Evolutionary conservation across 2,888 invertebrate genomes (phyloP), one percentile per base, ranked within the genome.

Genomic region (Neocrepidodera transversa): DNA sequence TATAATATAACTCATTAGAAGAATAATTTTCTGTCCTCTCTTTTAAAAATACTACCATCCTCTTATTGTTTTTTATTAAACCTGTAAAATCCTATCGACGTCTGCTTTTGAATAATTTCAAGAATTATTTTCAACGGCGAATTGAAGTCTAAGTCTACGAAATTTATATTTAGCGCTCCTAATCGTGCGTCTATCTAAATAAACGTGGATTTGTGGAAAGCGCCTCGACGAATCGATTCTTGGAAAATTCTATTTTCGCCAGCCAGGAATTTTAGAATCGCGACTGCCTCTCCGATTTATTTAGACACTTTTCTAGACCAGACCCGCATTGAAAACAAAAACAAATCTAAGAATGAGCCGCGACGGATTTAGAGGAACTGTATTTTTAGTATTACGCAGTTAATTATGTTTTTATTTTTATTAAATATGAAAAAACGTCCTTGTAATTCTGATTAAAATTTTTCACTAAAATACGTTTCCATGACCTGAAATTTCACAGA

Each of bases 91-190:
- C n/a, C n/a, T n/a, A n/a, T n/a, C n/a, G n/a, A n/a, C n/a, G n/a
- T n/a, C n/a, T n/a, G n/a, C n/a, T n/a, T n/a, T n/a, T n/a, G n/a
- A n/a, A n/a, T n/a, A n/a, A n/a, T n/a, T n/a, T n/a, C n/a, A n/a
- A n/a, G n/a, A n/a, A n/a, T n/a, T n/a, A n/a, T n/a, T n/a, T n/a
- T n/a, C n/a, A n/a, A n/a, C n/a, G n/a, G n/a, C n/a, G 10, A 28
- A 8, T 28, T 8, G 28, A 28, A 7, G 8, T 47, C 5, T 7
- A 17, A 32, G 30, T 30, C 17, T 30, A 47, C 47, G 32, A 47
- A 47, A 16, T 16, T 47, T 47, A 47, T 47, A 30, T 47, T 47
- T 47, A 47, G 16, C 16, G 28, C n/a, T n/a, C n/a, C n/a, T n/a
- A n/a, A n/a, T n/a, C 20, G 11, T 30, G 16, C 10, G 28, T 14